Base-by-base conservation (phyloP, 2,113 vertebrate species). In the Spilogale gracilis region DNA sequence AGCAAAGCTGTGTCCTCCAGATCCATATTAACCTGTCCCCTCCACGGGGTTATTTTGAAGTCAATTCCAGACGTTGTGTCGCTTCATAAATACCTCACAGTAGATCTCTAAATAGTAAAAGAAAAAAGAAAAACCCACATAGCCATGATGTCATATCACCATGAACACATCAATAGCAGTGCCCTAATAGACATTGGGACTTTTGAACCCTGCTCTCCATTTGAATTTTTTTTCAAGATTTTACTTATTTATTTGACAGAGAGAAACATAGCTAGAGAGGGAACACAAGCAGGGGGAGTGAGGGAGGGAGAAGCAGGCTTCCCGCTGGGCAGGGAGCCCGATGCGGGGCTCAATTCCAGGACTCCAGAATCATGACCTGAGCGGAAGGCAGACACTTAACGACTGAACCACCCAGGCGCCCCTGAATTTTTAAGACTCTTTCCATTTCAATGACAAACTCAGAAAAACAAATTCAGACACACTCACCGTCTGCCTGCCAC, bases 401-500 rank as follows among this genome's bases (percentile, higher is more conserved):
- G 2, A 54, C 52, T 54, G 52, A 54, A 13, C 52, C 52, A 54
- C 52, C 52, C 52, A 54, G 52, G 8, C 8, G 12, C 52, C 52
- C 54, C 54, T 82, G 12, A 20, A 38, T 43, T 84, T 80, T 92
- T 45, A 84, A 92, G 25, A 38, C 61, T 5, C 50, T 94, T 95
- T 52, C n/a, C 61, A 20, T 93, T 81, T 93, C 65, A 50, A 9
- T 32, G 27, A 78, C 48, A 82, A 84, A 45, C 9, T 61, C 32
- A 89, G 71, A 63, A 71, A 73, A 92, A 23, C 23, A 20, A 56
- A n/a, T 21, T 2, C 30, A 43, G 87, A 86, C 32, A 45, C 7
- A 25, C 1, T 23, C 23, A 71, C 12, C 5, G 0, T 67, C 54
- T 10, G 2, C 6, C 86, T 20, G 56, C 7, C 50, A 7, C 45